Evolutionary conservation across 2,888 invertebrate species (phyloP).

Genomic region (Philereme transversata): DNA sequence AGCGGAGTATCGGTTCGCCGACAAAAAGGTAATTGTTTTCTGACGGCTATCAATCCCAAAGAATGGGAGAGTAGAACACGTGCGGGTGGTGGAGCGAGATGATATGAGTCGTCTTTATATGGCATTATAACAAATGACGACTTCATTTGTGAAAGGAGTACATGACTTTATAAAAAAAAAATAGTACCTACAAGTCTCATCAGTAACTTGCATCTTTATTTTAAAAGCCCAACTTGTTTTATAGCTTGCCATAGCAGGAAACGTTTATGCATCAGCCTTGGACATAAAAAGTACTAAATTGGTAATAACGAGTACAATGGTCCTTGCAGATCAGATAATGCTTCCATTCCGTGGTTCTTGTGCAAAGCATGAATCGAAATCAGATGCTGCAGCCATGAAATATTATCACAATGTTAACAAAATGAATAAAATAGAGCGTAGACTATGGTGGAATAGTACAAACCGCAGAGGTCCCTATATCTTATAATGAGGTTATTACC

Average conservation of each 20-base stretch:
- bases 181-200: too few species aligned
- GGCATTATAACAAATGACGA: constrained; percentile 25
- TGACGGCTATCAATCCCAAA: constrained; percentile 66
- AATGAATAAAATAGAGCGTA: constrained; percentile 35
- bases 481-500: constrained; percentile 83
- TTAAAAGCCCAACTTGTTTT: too few species aligned
- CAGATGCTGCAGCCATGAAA: constrained; percentile 25
- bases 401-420: constrained; percentile 26
- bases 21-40: constrained; percentile 81
- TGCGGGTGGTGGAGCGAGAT: constrained; percentile 40
- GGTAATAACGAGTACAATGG: too few species aligned
- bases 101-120: constrained; percentile 28
- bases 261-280: too few species aligned
- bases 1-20: constrained; percentile 71
- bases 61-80: constrained; percentile 53
- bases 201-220: too few species aligned
- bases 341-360: constrained; percentile 1
- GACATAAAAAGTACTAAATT: too few species aligned
- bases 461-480: constrained; percentile 69
- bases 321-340: not conserved
- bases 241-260: too few species aligned
- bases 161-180: too few species aligned
- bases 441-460: constrained; percentile 62
- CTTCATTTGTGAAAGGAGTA: constrained; percentile 3
- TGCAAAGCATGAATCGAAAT: constrained; percentile 15